Conservation (phyloP, 1,140 invertebrate genomes). For the Drosophila sulfurigaster region DNA sequence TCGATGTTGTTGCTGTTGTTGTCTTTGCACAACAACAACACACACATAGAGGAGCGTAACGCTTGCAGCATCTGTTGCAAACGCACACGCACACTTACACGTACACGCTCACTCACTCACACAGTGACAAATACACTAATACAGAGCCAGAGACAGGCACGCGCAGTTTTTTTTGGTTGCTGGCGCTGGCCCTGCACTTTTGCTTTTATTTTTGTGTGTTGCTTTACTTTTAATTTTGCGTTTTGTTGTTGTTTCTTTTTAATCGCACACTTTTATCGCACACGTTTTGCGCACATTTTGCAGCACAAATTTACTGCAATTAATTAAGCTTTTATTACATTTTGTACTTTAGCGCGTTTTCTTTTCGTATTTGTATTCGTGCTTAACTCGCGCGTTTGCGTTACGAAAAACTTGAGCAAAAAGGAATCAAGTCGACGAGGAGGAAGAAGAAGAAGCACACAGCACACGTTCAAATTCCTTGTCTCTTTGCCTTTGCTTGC, state of each 20-base stretch:
- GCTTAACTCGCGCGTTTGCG: conserved; percentile 20
- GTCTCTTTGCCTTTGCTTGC: conserved; percentile 30
- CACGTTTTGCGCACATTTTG: conserved; percentile 72
- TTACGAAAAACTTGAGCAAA: conserved; percentile 34
- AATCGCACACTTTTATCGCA: conserved; percentile 50
- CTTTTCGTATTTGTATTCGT: conserved; percentile 22
- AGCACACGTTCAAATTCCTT: conserved; percentile 41
- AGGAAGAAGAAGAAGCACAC: neutral
- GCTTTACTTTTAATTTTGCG: conserved; percentile 24
- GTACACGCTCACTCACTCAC: conserved; percentile 18
- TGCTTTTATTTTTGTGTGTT: conserved; percentile 23
- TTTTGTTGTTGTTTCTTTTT: conserved; percentile 25
- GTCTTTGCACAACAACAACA: conserved; percentile 52
- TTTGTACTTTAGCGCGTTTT: conserved; percentile 21
- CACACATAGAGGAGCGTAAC: conserved; percentile 23
- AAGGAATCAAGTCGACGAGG: conserved; percentile 2
- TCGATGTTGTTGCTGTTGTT: conserved; percentile 39
- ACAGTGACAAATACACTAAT: conserved; percentile 10
- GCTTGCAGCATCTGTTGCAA: conserved; percentile 59
- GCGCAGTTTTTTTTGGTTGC: conserved; percentile 50
- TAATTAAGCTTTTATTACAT: conserved; percentile 46
- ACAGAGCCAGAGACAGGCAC: conserved; percentile 37
- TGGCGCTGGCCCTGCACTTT: conserved; percentile 29
- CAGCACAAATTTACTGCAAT: conserved; percentile 59
- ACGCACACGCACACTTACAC: conserved; percentile 18